Evolutionary conservation across 1,140 invertebrate species (phyloP).

Genomic region (Adelges cooleyi): DNA sequence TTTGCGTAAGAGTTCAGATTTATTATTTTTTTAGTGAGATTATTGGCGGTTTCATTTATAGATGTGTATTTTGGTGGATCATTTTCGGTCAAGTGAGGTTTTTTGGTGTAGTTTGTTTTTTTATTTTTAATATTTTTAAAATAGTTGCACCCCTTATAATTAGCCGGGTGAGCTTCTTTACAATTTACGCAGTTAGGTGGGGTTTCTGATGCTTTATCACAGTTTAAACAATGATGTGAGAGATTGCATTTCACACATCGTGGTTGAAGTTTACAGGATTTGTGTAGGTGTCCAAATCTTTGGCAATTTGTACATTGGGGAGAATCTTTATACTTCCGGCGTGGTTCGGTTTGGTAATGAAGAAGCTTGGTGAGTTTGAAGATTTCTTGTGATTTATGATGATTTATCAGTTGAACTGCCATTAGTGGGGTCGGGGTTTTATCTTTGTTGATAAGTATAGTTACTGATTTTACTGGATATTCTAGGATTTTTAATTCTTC

Average conservation of each 20-base stretch:
- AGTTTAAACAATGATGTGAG: not conserved
- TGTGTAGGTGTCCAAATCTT: not conserved
- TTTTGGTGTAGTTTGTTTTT: not conserved
- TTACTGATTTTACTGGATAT: not conserved
- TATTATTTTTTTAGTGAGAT: not conserved
- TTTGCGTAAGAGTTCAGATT: not conserved
- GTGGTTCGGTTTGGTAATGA: not conserved
- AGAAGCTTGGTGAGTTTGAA: not conserved
- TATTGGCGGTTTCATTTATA: no score
- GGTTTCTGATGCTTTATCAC: not conserved
- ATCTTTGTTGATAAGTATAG: not conserved
- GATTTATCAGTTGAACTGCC: not conserved
- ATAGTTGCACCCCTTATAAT: not conserved
- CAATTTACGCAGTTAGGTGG: not conserved
- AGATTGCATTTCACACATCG: not conserved
- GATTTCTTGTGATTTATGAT: not conserved
- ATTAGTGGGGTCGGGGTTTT: no score
- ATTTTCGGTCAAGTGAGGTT: no score
- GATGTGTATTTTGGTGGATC: no score
- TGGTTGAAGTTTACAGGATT: not conserved
- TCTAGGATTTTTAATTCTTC: not conserved
- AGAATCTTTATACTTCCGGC: not conserved
- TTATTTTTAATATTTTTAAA: constrained; percentile 5
- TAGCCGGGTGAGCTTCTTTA: not conserved
- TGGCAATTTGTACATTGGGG: constrained; percentile 5